Evolutionary conservation across 2,113 vertebrate genomes (phyloP).

Genomic region (Cryptotis parvus): DNA sequence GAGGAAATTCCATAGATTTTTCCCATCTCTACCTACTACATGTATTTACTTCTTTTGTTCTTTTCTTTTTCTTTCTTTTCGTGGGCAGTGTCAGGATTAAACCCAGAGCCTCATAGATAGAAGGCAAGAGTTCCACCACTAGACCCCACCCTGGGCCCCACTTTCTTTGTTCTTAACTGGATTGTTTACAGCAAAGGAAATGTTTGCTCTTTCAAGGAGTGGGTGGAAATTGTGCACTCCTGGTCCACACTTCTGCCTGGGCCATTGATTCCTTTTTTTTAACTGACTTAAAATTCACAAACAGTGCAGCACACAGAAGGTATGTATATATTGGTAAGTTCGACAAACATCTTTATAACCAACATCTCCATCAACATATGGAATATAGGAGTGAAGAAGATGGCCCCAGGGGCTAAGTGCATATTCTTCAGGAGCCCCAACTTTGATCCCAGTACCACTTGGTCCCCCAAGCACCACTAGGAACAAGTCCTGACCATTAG

Average conservation of each 20-base stretch:
- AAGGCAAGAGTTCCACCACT: too few species aligned
- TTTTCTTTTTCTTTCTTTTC: too few species aligned
- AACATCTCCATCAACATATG: neutral
- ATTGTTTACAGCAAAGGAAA: slow-evolving; percentile 68
- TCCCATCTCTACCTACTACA: neutral
- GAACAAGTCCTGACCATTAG: too few species aligned
- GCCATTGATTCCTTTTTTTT: neutral
- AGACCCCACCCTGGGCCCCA: neutral
- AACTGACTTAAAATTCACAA: neutral
- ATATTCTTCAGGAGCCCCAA: too few species aligned
- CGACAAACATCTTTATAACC: neutral
- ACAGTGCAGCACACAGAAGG: neutral
- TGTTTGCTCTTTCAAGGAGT: slow-evolving; percentile 31
- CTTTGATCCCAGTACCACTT: too few species aligned
- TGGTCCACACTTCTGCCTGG: neutral
- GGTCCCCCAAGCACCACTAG: too few species aligned
- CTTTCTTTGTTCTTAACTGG: slow-evolving; percentile 58
- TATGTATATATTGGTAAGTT: neutral
- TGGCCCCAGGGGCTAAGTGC: too few species aligned
- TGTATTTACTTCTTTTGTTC: neutral
- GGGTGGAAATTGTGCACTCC: neutral
- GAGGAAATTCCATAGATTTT: slow-evolving; percentile 73
- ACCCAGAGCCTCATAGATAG: too few species aligned
- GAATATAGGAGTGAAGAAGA: neutral
- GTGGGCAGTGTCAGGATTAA: too few species aligned